These are phyloP conservation scores for Lycophotia porphyrea DNA, from an alignment of 2,888 invertebrate genomes.

Conservation along the genomic window DNA sequence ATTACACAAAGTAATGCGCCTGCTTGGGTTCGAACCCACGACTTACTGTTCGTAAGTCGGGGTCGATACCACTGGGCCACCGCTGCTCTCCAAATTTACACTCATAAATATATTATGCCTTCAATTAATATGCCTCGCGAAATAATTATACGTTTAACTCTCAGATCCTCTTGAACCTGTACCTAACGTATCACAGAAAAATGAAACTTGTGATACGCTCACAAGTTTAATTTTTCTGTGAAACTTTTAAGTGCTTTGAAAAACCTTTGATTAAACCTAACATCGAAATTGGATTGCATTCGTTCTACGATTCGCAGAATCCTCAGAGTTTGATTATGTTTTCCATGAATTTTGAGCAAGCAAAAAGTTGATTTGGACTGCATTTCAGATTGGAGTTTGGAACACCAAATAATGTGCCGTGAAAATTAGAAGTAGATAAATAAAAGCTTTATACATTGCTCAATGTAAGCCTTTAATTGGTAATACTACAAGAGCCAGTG, in stretches of 20 bases:
- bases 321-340: neutral
- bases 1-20: too few relatives aligned
- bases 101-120: neutral
- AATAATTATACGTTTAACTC: neutral
- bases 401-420: neutral
- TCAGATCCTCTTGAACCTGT: neutral
- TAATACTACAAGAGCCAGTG: neutral
- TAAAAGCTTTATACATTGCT: neutral
- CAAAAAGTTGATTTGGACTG: neutral
- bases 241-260: conserved; percentile 14
- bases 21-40: too few relatives aligned
- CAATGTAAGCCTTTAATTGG: neutral
- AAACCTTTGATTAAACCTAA: conserved; percentile 4
- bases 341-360: neutral
- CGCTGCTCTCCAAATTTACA: too few relatives aligned
- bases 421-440: neutral
- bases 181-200: too few relatives aligned
- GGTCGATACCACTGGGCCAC: too few relatives aligned
- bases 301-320: conserved; percentile 8
- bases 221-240: neutral
- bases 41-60: too few relatives aligned
- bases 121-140: neutral
- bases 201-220: too few relatives aligned
- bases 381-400: neutral
- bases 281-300: conserved; percentile 1